phyloP scores from a whole-genome alignment of 1,140 invertebrate species.

The Apis laboriosa region DNA sequence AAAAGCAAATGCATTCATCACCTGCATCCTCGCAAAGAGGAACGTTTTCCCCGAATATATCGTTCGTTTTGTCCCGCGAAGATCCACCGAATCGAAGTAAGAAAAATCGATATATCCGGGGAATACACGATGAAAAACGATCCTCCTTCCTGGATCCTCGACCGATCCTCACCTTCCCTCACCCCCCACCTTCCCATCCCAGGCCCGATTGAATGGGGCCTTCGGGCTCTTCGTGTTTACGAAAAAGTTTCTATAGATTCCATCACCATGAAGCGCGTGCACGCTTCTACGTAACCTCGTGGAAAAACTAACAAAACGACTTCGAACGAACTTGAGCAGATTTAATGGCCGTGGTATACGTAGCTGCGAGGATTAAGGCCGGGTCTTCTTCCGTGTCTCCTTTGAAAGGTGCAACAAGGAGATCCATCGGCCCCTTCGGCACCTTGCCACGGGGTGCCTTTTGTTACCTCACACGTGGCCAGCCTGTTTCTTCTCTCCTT shows the following conservation, averaged over 20 bases:
- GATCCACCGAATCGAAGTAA: conserved; percentile 41
- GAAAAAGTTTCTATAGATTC: conserved; percentile 66
- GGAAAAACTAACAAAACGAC: conserved; percentile 78
- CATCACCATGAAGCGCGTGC: conserved; percentile 54
- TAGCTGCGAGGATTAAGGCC: conserved; percentile 31
- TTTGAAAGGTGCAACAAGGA: conserved; percentile 57
- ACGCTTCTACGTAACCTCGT: conserved; percentile 63
- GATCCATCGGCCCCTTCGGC: conserved; percentile 58
- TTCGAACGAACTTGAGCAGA: conserved; percentile 71
- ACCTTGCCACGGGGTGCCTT: conserved; percentile 75
- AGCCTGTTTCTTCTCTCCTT: conserved; percentile 57
- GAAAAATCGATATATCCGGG: conserved; percentile 65
- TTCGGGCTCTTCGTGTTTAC: conserved; percentile 65
- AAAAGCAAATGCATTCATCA: conserved; percentile 2
- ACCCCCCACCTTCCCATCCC: conserved; percentile 1
- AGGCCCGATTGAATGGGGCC: conserved; percentile 56
- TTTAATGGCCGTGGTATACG: conserved; percentile 66
- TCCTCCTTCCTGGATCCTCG: conserved; percentile 50
- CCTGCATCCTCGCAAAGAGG: conserved; percentile 18
- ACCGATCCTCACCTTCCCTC: conserved; percentile 34
- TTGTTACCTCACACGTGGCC: conserved; percentile 79
- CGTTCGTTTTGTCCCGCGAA: conserved; percentile 44
- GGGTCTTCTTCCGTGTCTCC: conserved; percentile 47
- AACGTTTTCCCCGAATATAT: conserved; percentile 35
- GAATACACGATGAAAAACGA: conserved; percentile 62